Evolutionary conservation across 2,797 vertebrate genomes (phyloP).

Genomic region (Macrochelys suwanniensis): DNA sequence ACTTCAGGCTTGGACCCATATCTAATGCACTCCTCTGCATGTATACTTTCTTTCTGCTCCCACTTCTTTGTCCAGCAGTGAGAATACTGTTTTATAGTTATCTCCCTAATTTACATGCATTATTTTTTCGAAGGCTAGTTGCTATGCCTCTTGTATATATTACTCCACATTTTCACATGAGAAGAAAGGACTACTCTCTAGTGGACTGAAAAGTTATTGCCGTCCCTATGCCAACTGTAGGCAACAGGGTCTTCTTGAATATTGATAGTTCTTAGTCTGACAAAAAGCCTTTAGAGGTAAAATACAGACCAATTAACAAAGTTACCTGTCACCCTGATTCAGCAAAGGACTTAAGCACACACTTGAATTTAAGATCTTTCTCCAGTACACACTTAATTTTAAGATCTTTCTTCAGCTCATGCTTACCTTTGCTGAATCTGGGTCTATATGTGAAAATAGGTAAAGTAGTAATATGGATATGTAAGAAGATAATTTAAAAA

Average conservation of each 20-base stretch:
- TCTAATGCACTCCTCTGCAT: background rate
- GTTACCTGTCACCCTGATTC: background rate
- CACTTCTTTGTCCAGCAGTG: background rate
- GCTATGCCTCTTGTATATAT: background rate
- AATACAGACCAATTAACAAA: slow-evolving; percentile 38
- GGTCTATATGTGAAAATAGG: background rate
- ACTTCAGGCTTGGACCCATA: background rate
- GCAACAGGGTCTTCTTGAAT: background rate
- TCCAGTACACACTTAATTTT: background rate
- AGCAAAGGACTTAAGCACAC: fast-evolving
- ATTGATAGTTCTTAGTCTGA: background rate
- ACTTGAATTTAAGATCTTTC: background rate
- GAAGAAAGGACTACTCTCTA: background rate
- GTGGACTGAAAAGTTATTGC: slow-evolving; percentile 8
- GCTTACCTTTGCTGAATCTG: background rate
- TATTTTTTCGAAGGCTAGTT: background rate
- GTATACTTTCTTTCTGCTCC: background rate
- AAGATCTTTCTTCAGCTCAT: background rate
- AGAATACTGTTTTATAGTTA: background rate
- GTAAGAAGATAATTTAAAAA: background rate
- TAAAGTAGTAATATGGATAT: background rate
- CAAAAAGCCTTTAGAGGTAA: slow-evolving; percentile 36
- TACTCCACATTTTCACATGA: fast-evolving
- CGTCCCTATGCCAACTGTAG: background rate
- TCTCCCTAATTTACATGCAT: background rate